Base-by-base conservation (phyloP, 2,113 vertebrate genomes). In the Apeltes quadracus region DNA sequence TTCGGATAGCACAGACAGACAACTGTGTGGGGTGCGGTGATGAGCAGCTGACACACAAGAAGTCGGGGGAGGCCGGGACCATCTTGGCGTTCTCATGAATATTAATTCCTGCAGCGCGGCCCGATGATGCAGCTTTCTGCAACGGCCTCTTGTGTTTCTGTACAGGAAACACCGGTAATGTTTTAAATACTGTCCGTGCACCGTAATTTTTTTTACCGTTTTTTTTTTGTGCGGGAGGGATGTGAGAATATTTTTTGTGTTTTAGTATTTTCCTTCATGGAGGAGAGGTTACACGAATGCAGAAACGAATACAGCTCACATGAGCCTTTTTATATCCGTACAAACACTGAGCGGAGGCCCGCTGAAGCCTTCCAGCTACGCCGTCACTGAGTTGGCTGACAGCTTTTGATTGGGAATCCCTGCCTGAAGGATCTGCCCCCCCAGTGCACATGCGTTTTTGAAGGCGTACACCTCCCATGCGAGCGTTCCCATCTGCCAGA, bases 81-180 rank as follows among this genome's bases (percentile, higher is more conserved):
- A 72, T 69, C 2, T 79, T 75, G 48, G 54, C 46, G 59, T 78
- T 39, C 53, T 72, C 56, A 77, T 81, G 58, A 78, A 78, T 56
- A 6, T 41, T 62, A 70, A 63, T 78, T 68, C 20, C 76, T 76
- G 53, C 29, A 79, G 76, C 29, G 53, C 51, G 55, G 14, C 15
- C n/a, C 25, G 50, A 25, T 72, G 46, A 71, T 72, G 62, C 22
- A 5, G 74, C 22, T 61, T 25, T 22, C 18, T 68, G 36, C n/a
- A 61, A 6, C 5, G 39, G 43, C 43, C 38, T 61, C 7, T 25
- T 34, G 38, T n/a, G 61, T 29, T 27, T 29, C 59, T 51, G 16
- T 14, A 51, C 3, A 20, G 8, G 38, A n/a, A n/a, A 29, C 48
- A 20, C 3, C 18, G 53, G 5, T 18, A 25, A 48, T 54, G 4